Conservation (phyloP, 2,797 vertebrate genomes). For the Cheracebus regulus region DNA sequence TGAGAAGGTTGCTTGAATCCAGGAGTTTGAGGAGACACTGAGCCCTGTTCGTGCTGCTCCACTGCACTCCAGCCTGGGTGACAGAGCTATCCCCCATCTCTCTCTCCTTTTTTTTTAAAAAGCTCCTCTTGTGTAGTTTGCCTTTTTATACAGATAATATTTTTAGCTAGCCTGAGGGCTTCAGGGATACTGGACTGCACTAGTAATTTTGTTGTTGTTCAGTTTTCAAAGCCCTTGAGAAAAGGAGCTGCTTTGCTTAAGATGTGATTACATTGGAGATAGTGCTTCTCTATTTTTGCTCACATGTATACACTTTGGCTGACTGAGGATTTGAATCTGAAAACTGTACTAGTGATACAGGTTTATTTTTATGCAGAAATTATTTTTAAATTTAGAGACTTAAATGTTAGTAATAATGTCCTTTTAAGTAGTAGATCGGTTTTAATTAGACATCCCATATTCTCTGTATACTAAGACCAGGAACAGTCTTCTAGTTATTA, state of each 20-base stretch:
- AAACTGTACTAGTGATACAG: background rate
- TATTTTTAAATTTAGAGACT: background rate
- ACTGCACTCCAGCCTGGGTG: too few relatives aligned
- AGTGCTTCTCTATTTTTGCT: background rate
- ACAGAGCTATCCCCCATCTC: too few relatives aligned
- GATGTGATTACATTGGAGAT: background rate
- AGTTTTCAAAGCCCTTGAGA: constrained; percentile 17
- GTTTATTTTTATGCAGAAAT: background rate
- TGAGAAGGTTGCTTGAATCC: too few relatives aligned
- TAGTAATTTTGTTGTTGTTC: constrained; percentile 32
- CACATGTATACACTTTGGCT: background rate
- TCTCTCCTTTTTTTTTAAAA: too few relatives aligned
- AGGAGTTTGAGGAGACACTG: too few relatives aligned
- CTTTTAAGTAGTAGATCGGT: background rate
- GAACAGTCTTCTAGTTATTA: background rate
- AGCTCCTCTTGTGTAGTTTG: background rate
- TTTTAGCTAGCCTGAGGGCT: constrained; percentile 9
- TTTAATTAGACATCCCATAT: background rate
- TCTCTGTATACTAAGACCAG: background rate
- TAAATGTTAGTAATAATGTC: background rate
- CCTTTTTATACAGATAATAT: background rate
- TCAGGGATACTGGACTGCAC: background rate
- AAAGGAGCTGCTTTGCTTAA: background rate
- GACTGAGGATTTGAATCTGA: constrained; percentile 17
- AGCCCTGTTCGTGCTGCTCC: too few relatives aligned